Evolutionary conservation across 1,140 invertebrate species (phyloP).

Genomic region (Drosophila pruinosa): DNA sequence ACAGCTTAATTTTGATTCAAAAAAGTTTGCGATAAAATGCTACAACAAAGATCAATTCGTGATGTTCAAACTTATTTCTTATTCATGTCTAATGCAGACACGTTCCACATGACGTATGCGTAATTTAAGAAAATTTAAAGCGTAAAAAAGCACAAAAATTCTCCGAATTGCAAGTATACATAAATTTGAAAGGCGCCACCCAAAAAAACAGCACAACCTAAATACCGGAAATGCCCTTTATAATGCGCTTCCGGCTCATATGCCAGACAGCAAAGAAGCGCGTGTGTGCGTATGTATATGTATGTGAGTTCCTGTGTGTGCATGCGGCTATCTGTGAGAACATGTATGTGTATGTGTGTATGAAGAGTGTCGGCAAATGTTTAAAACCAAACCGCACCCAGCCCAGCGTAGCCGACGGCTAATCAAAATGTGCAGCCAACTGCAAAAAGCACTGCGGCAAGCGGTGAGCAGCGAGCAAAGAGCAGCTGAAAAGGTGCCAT

Average conservation of each 20-base stretch:
- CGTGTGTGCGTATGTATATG: neutral
- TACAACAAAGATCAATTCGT: constrained; percentile 13
- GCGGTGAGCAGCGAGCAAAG: neutral
- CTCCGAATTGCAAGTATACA: constrained; percentile 32
- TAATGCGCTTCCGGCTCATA: constrained; percentile 76
- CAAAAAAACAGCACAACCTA: constrained; percentile 42
- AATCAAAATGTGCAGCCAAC: constrained; percentile 75
- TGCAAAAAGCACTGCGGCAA: constrained; percentile 47
- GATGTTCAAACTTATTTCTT: constrained; percentile 43
- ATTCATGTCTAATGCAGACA: constrained; percentile 1
- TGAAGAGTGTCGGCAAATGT: constrained; percentile 47
- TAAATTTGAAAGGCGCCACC: constrained; percentile 36
- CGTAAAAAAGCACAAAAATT: too few relatives aligned
- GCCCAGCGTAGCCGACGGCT: constrained; percentile 50
- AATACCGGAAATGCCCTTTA: constrained; percentile 79
- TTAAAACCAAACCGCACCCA: constrained; percentile 57
- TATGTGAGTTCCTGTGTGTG: neutral
- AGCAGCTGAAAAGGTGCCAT: constrained; percentile 22
- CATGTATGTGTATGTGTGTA: constrained; percentile 12
- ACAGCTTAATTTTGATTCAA: constrained; percentile 64
- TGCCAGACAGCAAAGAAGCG: constrained; percentile 47
- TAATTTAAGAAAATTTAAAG: constrained; percentile 28
- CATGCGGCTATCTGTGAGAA: too few relatives aligned
- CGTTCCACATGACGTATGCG: constrained; percentile 28
- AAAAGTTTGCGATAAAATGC: constrained; percentile 40